Evolutionary conservation across 2,113 vertebrate genomes (phyloP), one percentile per base, ranked within the genome.

Genomic region (Hippocampus zosterae): DNA sequence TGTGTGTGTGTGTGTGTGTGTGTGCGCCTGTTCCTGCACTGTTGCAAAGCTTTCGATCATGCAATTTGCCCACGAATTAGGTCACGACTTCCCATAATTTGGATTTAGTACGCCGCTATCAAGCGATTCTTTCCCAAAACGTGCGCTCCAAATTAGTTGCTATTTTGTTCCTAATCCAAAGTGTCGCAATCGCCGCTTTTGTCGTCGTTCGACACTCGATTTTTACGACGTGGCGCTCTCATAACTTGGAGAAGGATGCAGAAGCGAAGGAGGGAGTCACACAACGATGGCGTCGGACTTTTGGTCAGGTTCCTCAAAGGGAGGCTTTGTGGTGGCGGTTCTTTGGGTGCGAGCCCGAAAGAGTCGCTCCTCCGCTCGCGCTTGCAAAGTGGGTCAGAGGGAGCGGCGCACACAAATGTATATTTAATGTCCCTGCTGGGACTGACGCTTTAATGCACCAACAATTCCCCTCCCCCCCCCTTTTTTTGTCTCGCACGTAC

Each of bases 341-440:
- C 55, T 77, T 73, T 83, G 71, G 75, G 72, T 81, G 33, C 71
- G 61, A 81, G 86, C 87, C 84, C 86, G 74, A 81, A 85, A 84
- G 79, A 85, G 84, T 79, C 71, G 78, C 81, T 76, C 83, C 73
- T 84, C 74, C 85, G 84, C 77, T 78, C 80, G 77, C 79, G 81
- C 77, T 81, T 62, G 77, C 65, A 84, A 90, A 90, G 85, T 91
- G 88, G 89, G 87, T 90, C 90, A 91, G 79, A 83, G 71, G 68
- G 76, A 87, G 87, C 79, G 41, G 82, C 85, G 88, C 79, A 82
- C 68, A 85, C 76, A 82, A 79, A 91, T 91, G 78, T 88, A 87
- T 91, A 89, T 90, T 91, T 89, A 82, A 91, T 90, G 84, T 72
- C 82, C 79, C 90, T 82, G 29, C 74, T 83, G 88, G 88, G 82